Evolutionary conservation across 2,797 vertebrate genomes (phyloP), one percentile per base, ranked within the genome.

Genomic region (Aulostomus chinensis): DNA sequence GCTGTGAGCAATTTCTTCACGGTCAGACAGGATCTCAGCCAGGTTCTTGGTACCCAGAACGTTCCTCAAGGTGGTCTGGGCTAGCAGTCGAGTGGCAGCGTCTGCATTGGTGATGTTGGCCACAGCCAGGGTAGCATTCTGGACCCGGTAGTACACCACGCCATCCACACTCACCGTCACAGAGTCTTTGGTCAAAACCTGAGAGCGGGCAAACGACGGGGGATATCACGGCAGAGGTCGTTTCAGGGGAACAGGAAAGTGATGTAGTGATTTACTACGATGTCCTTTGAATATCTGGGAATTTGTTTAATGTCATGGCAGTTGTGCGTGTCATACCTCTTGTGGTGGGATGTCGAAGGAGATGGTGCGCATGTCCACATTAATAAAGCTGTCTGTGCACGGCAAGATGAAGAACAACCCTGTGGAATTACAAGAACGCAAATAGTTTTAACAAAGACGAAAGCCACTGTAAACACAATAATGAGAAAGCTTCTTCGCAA

Each of bases 291-390:
- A 21, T 45, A 37, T 45, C 13, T 4, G 24, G 11, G 33, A 40
- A 8, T 50, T 40, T 47, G 54, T 54, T 57, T 31, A 25, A 56
- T 32, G 46, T 26, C 39, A 58, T 5, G 35, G 29, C 9, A 51
- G 22, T 40, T 4, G 20, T 41, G 32, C 18, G 2, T 30, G 55
- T 63, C 80, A 47, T 83, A 98, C 97, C 93, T 98, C 96, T 63
- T 99, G 96, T 2, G 97, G 96, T 7, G 96, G 96, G 51, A 98
- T 98, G 64, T 98, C 94, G 3, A 99, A 98, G 15, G 94, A 95
- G 75, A 98, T 91, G 35, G 95, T 98, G 60, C 96, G 94, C 95
- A 98, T 96, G 88, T 99, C 97, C 85, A 99, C 95, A 36, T 96
- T 98, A 73, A 96, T 94, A 64, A 97, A 94, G 85, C 83, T 97